Evolutionary conservation across 2,888 invertebrate genomes (phyloP).

Genomic region (Rhogogaster chlorosoma): DNA sequence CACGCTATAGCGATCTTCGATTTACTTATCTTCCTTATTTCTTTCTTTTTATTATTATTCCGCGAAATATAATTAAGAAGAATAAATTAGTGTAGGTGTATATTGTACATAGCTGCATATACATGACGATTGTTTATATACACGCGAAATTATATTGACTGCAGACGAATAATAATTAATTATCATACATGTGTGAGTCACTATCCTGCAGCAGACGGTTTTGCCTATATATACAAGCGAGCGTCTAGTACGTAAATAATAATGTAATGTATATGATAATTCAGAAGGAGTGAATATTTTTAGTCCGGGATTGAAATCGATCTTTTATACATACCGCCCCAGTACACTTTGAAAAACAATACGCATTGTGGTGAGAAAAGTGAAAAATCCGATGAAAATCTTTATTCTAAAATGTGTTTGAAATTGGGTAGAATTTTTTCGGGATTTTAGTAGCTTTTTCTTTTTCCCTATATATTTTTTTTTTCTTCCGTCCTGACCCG

Average conservation of each 20-base stretch:
- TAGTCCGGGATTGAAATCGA: neutral
- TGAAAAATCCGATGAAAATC: neutral
- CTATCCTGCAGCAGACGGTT: neutral
- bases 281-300: neutral
- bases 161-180: neutral
- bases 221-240: neutral
- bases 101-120: neutral
- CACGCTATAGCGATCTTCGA: no score
- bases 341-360: no score
- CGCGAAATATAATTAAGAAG: no score
- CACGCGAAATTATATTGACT: neutral
- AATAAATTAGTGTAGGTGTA: neutral
- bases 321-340: no score
- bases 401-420: neutral
- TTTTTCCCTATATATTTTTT: slow-evolving; percentile 22
- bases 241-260: neutral
- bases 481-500: slow-evolving; percentile 39
- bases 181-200: neutral
- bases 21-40: neutral
- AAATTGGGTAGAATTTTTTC: neutral
- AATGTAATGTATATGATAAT: neutral
- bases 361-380: neutral
- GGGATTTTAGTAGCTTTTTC: neutral
- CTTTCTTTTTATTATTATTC: neutral
- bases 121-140: neutral